Evolutionary conservation across 2,888 invertebrate genomes (phyloP), one percentile per base, ranked within the genome.

Genomic region (Teinopalpus imperialis): DNA sequence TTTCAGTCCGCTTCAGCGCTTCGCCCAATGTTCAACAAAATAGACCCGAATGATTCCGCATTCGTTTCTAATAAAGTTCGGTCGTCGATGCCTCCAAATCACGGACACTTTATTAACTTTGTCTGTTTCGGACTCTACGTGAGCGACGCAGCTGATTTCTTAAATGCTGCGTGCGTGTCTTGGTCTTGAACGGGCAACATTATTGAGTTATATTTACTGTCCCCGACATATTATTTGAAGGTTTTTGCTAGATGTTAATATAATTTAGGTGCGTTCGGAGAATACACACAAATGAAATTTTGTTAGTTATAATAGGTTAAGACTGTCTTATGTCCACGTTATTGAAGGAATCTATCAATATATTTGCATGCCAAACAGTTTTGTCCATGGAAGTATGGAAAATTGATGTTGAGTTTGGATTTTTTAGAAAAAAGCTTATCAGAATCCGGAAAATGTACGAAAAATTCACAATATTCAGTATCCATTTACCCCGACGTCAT

Each of bases 51-150:
- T 34, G 34, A 34, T 20, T 36, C 23, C 36, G 31, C 10, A 23
- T 32, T 29, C 45, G 29, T 47, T 50, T 51, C 48, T 48, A 48
- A 50, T 51, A 52, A 53, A 55, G 49, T 47, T 55, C 30, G 46
- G 37, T 40, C 23, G 48, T 39, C 46, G 50, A 44, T 44, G 32
- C 41, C 21, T 44, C 29, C 42, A 48, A 43, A 51, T 44, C 39
- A 32, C 44, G 32, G 44, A 26, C 41, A 48, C 48, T 48, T 47
- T 49, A 43, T 36, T 46, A 52, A 54, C 50, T 52, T 51, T 30
- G 51, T 31, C 43, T 41, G 41, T 45, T 48, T 34, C 30, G 37
- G 31, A 26, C 44, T 21, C 10, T 3, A 2, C 31, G 43, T 10
- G 29, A 32, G 26, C 20, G 16, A 3, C 4, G 32, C 37, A 12